A percentile compares a stretch with the other conserved stretches of the same genome.
phyloP scores from a whole-genome alignment of 2,797 vertebrate genomes.

The Gobio occitaniae region DNA sequence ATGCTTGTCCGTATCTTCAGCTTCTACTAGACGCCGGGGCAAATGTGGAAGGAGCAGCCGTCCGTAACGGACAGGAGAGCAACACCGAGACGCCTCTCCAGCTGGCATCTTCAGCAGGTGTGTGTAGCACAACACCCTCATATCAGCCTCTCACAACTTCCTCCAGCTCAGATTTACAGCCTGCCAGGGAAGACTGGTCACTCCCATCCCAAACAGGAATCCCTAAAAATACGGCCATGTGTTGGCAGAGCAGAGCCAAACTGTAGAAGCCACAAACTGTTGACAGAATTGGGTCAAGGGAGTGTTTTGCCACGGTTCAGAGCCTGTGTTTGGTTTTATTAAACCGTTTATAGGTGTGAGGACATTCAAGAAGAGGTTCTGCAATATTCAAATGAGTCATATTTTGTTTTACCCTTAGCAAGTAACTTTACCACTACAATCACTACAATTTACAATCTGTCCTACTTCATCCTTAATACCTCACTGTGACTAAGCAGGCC shows the following conservation, averaged over 20 bases:
- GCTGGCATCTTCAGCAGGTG: conserved; percentile 96
- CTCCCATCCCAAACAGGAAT: conserved; percentile 41
- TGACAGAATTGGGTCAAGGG: conserved; percentile 53
- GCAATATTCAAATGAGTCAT: neutral
- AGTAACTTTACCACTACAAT: neutral
- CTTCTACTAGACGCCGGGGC: conserved; percentile 94
- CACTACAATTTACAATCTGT: neutral
- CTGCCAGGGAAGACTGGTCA: neutral
- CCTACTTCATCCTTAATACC: neutral
- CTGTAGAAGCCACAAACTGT: conserved; percentile 38
- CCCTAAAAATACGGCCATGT: conserved; percentile 47
- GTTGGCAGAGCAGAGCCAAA: conserved; percentile 35
- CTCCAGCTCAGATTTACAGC: neutral
- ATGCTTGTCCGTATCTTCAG: conserved; percentile 70
- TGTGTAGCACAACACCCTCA: conserved; percentile 12
- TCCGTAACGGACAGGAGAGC: conserved; percentile 89
- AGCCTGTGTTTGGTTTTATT: conserved; percentile 48
- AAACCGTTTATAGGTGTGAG: conserved; percentile 58
- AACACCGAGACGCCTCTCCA: conserved; percentile 91
- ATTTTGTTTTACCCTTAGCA: neutral
- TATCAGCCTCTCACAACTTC: neutral
- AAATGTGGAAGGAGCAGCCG: conserved; percentile 90
- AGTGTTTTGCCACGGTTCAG: conserved; percentile 46
- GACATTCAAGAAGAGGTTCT: conserved; percentile 65
- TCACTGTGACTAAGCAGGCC: neutral